phyloP scores from a whole-genome alignment of 1,140 invertebrate species.

The Hestina assimilis region DNA sequence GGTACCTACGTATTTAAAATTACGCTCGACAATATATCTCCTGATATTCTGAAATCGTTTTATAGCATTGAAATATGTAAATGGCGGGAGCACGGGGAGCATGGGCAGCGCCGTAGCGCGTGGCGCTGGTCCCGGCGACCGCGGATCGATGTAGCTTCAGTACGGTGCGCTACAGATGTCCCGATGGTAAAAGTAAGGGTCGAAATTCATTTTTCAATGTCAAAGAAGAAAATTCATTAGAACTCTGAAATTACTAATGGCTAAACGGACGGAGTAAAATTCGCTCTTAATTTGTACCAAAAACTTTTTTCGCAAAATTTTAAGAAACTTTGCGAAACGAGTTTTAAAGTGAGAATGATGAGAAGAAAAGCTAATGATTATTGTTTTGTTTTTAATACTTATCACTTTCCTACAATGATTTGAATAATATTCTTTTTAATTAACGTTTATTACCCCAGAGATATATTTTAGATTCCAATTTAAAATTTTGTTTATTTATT shows the following conservation, averaged over 20 bases:
- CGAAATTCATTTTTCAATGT: conserved; percentile 77
- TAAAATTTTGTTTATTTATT: no score
- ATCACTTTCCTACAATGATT: conserved; percentile 15
- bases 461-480: neutral
- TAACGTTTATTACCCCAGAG: neutral
- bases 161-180: conserved; percentile 54
- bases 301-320: conserved; percentile 73
- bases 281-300: conserved; percentile 76
- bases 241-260: conserved; percentile 78
- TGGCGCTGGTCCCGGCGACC: conserved; percentile 37
- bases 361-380: conserved; percentile 65
- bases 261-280: conserved; percentile 76
- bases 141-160: conserved; percentile 49
- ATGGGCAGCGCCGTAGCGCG: conserved; percentile 15
- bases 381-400: conserved; percentile 55
- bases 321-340: conserved; percentile 70
- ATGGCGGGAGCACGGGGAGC: conserved; percentile 32
- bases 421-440: neutral
- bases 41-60: conserved; percentile 8
- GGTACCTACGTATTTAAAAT: neutral
- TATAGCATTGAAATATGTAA: conserved; percentile 38
- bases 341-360: conserved; percentile 73
- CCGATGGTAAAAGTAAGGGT: conserved; percentile 60
- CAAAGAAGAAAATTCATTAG: conserved; percentile 78
- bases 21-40: neutral